Conservation (phyloP, 2,888 invertebrate genomes). For the Meiosimyza decipiens region DNA sequence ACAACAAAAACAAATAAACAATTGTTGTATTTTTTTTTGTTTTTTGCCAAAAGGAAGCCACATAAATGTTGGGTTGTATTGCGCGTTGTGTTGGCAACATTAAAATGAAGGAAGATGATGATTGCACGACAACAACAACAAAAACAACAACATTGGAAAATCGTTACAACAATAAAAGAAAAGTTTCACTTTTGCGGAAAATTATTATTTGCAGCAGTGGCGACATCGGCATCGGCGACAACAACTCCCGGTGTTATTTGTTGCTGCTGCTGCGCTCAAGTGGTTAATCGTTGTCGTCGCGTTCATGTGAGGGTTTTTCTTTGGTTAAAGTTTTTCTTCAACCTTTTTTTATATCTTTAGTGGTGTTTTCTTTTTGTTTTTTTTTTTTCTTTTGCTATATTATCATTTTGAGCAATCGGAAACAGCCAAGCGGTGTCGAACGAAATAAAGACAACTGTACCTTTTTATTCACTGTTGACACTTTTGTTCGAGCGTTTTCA, state of each 20-base stretch:
- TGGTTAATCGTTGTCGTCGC: slow-evolving; percentile 32
- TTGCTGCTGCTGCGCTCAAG: slow-evolving; percentile 23
- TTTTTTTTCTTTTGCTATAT: slow-evolving; percentile 10
- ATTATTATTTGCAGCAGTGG: slow-evolving; percentile 31
- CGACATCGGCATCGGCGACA: too few species aligned
- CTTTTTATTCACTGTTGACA: not conserved
- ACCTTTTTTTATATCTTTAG: not conserved
- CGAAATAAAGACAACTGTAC: not conserved
- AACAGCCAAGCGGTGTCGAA: slow-evolving; percentile 17
- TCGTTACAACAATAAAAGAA: not conserved
- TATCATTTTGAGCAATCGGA: not conserved
- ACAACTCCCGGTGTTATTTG: not conserved
- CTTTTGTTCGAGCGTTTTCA: slow-evolving; percentile 14
- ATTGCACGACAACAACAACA: not conserved
- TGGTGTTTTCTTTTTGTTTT: slow-evolving; percentile 29
- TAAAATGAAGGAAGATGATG: too few species aligned
- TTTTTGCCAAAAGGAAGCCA: slow-evolving; percentile 48
- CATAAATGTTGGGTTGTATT: slow-evolving; percentile 45
- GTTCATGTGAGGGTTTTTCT: slow-evolving; percentile 30
- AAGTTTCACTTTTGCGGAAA: slow-evolving; percentile 57
- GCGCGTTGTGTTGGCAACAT: too few species aligned
- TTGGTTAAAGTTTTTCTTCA: slow-evolving; percentile 26
- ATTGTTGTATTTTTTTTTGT: slow-evolving; percentile 33
- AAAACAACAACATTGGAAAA: slow-evolving; percentile 14
- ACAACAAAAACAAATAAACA: slow-evolving; percentile 18